Base-by-base conservation (phyloP, 2,888 invertebrate genomes). In the Tenodera sinensis region DNA sequence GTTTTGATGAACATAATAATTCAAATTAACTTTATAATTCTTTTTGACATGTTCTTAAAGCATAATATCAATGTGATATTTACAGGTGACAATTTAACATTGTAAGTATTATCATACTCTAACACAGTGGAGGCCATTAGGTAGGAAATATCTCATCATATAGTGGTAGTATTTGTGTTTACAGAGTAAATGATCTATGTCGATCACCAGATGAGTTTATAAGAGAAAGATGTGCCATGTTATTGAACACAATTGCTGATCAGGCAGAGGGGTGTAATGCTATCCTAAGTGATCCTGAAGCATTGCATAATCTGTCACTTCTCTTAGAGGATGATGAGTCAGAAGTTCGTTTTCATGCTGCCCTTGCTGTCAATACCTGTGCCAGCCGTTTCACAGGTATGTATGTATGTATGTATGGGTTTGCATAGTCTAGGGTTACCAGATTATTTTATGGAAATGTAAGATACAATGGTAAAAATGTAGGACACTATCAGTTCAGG, bases 211-310 rank as follows among this genome's bases (percentile, higher is more conserved):
- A 93, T 91, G 91, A 92, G 15, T 92, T 92, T 87, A 91, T 94
- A 81, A 92, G 94, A 34, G 94, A 94, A 92, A 92, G 93, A 91
- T 92, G 92, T 7, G 92, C 93, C 8, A 91, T 93, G 89, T 92
- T 93, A 83, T 92, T 93, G 84, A 92, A 91, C 83, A 92, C 92
- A 89, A 91, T 94, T 82, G 93, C 93, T 0, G 92, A 92, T 85
- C 92, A 93, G 54, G 92, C 92, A 0, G 92, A 92, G 82, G 94
- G 94, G 3, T 93, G 93, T 90, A 91, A 92, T 82, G 93, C 93
- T 0, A 93, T 94, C 90, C 92, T 93, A 7, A 91, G 92, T 82
- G 93, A 93, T 91, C 90, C 91, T 54, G 88, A 88, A 28, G 92
- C 93, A 81, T 89, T 94, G 34, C 90, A 91, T 42, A 93, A 93